phyloP scores from a whole-genome alignment of 1,140 invertebrate species.

The Cryptotermes secundus region DNA sequence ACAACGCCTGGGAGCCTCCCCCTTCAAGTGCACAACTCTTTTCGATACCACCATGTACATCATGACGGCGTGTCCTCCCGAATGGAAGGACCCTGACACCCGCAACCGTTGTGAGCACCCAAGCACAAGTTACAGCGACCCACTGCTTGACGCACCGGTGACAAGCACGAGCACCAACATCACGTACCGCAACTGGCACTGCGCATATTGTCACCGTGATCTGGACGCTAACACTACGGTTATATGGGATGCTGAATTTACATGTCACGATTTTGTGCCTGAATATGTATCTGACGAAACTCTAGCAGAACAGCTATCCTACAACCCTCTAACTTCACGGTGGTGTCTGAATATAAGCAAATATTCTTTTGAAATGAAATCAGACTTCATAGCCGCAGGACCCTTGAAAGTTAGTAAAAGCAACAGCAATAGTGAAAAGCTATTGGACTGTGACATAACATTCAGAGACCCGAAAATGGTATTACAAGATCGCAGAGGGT shows the following conservation, averaged over 20 bases:
- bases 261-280: not conserved
- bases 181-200: not conserved
- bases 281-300: not conserved
- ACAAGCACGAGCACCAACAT: not conserved
- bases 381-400: too few relatives aligned
- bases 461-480: not conserved
- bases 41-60: not conserved
- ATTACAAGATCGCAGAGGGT: not conserved
- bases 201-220: not conserved
- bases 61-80: not conserved
- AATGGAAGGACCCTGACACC: not conserved
- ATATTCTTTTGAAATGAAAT: too few relatives aligned
- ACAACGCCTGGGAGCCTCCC: not conserved
- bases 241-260: not conserved
- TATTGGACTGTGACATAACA: not conserved
- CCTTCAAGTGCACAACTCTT: not conserved
- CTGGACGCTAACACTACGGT: not conserved
- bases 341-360: not conserved
- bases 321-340: not conserved
- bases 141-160: not conserved
- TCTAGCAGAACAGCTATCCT: not conserved
- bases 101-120: not conserved
- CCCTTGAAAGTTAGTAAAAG: too few relatives aligned
- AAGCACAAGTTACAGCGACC: not conserved
- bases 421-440: not conserved